These are phyloP conservation scores for Thecocarcelia acutangulata DNA, from an alignment of 2,888 invertebrate genomes.

Conservation along the genomic window DNA sequence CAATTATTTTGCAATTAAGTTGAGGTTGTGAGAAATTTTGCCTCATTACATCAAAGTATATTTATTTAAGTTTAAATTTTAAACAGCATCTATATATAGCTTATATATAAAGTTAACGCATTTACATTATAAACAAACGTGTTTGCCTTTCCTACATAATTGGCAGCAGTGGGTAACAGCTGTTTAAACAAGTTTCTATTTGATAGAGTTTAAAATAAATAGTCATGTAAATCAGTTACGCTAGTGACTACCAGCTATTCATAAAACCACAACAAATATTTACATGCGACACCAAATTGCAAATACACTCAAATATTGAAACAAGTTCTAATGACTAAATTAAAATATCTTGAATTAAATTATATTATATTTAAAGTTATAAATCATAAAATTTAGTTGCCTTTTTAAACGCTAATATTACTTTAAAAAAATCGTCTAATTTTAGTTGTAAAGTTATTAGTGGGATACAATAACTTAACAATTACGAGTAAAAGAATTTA, in stretches of 20 bases:
- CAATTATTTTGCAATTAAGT: too few species aligned
- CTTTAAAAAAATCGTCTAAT: too few species aligned
- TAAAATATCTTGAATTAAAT: too few species aligned
- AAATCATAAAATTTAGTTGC: too few species aligned
- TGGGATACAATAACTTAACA: too few species aligned
- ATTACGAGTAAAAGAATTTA: too few species aligned
- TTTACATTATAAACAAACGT: background rate
- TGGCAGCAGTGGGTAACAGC: background rate
- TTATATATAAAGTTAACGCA: background rate
- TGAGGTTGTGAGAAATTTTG: too few species aligned
- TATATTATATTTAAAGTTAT: too few species aligned
- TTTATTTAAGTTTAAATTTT: background rate
- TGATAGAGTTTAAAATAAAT: constrained; percentile 1
- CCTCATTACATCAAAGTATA: too few species aligned
- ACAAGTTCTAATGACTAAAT: background rate
- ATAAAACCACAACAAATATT: constrained; percentile 5
- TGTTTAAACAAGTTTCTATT: background rate
- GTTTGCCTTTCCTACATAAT: background rate
- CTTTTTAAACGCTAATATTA: too few species aligned
- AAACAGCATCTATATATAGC: background rate
- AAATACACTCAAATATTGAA: background rate
- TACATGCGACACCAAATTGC: background rate
- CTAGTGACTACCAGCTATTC: background rate
- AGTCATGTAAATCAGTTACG: background rate
- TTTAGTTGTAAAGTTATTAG: too few species aligned